phyloP scores from a whole-genome alignment of 2,797 vertebrate species.

The Malurus splendens region DNA sequence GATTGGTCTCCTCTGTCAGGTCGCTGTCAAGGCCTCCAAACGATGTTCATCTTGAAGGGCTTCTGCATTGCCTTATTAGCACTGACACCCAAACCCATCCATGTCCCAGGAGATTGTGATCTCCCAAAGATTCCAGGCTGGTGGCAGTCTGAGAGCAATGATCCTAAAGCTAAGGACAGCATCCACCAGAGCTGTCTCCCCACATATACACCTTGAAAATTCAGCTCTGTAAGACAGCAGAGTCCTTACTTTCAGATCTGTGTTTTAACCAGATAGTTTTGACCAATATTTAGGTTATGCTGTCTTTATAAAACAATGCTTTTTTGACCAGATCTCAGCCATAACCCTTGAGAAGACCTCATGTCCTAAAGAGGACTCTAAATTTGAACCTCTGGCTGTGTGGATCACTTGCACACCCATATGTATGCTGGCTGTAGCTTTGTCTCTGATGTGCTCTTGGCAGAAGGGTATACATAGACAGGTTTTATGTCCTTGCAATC shows the following conservation, averaged over 20 bases:
- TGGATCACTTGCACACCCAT: background rate
- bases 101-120: background rate
- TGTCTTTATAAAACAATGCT: background rate
- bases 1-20: background rate
- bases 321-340: background rate
- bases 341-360: background rate
- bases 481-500: background rate
- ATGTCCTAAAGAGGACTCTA: background rate
- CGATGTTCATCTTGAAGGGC: background rate
- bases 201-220: background rate
- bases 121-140: background rate
- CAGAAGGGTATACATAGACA: background rate
- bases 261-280: background rate
- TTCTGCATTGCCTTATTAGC: background rate
- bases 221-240: background rate
- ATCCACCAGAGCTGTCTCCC: background rate
- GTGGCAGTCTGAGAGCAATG: background rate
- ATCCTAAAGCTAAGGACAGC: background rate
- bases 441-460: background rate
- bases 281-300: background rate
- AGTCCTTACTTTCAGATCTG: background rate
- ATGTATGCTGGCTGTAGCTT: fast-evolving
- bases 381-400: background rate
- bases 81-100: background rate
- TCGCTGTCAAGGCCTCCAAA: background rate